A percentile compares a stretch with the other conserved stretches of the same genome.
Evolutionary conservation across 2,113 vertebrate species (phyloP).

Genomic region (Podarcis cretensis): DNA sequence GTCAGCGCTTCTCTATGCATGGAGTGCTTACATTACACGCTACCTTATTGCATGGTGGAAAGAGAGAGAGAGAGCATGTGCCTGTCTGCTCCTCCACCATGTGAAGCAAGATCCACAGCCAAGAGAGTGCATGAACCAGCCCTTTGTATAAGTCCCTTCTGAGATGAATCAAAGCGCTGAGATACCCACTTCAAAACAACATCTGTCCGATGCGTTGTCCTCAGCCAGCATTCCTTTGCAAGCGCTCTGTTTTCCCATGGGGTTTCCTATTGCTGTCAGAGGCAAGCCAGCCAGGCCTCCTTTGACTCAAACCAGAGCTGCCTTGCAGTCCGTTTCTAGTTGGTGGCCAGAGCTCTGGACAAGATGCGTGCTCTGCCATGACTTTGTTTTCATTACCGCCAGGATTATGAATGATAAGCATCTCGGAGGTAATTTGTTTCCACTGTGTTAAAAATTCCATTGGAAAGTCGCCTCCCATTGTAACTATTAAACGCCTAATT

Average conservation of each 20-base stretch:
- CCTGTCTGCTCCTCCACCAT: not conserved
- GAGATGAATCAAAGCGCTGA: slow-evolving; percentile 18
- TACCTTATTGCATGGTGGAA: not conserved
- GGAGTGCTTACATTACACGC: not conserved
- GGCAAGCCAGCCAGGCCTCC: slow-evolving; percentile 47
- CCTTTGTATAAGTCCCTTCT: not conserved
- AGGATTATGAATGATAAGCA: slow-evolving; percentile 58
- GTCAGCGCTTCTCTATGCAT: not conserved
- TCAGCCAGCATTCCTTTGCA: slow-evolving; percentile 43
- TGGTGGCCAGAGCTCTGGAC: slow-evolving; percentile 42
- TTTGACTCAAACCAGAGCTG: slow-evolving; percentile 70
- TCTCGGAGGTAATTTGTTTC: slow-evolving; percentile 68
- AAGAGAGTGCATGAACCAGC: slow-evolving; percentile 6
- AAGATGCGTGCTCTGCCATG: slow-evolving; percentile 51
- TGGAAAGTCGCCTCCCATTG: slow-evolving; percentile 67
- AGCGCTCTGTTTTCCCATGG: slow-evolving; percentile 33
- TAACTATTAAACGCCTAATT: slow-evolving; percentile 70
- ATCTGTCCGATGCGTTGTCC: slow-evolving; percentile 47
- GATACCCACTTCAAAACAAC: slow-evolving; percentile 58
- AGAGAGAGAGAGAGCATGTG: not conserved
- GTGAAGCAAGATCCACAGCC: not conserved
- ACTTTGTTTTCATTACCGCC: slow-evolving; percentile 56
- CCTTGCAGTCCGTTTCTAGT: slow-evolving; percentile 40
- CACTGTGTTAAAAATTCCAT: slow-evolving; percentile 59
- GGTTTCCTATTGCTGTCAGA: slow-evolving; percentile 52